Evolutionary conservation across 1,140 invertebrate genomes (phyloP), one percentile per base, ranked within the genome.

Genomic region (Caenorhabditis inopinata): DNA sequence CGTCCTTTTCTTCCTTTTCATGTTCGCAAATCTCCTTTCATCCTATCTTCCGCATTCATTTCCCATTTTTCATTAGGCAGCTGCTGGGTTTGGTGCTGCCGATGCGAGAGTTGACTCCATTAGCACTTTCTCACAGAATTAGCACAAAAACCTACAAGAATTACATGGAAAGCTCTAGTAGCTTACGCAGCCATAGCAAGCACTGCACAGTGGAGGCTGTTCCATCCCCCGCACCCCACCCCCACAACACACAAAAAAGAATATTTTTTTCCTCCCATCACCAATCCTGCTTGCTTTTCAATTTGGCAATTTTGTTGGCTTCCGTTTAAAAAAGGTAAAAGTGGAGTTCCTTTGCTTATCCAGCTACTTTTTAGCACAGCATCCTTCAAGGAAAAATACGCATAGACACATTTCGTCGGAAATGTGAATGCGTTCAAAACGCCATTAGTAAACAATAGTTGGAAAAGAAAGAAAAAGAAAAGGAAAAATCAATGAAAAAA

Each of bases 401-500:
- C 35, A 38, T 38, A 68, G 38, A 68, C 16, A 16, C 16, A 16
- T 68, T 23, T 68, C 38, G 35, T 25, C 3, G 9, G n/a, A 38
- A 38, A 18, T 18, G 32, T 18, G 32, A 68, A 38, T 21, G 32
- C 58, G 32, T 42, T 68, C 58, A 68, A 68, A 68, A 68, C 58
- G 27, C 58, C 58, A 68, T 68, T 68, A 68, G 58, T 68, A 68
- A 68, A 38, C 38, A 68, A 38, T 68, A 68, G 58, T 68, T 42
- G 25, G 38, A 68, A 68, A 68, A 38, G 58, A 11, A 29, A 27
- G 38, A 42, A 25, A 9, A 29, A 29, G 16, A 12, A 68, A 38
- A 21, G 32, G 51, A 51, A 12, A 21, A 23, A 42, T 7, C 14
- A 7, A 5, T 42, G 51, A 58, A 58, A 58, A 21, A 58, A 68